Evolutionary conservation across 2,888 invertebrate genomes (phyloP), one percentile per base, ranked within the genome.

Genomic region (Tenthredo scrophulariae): DNA sequence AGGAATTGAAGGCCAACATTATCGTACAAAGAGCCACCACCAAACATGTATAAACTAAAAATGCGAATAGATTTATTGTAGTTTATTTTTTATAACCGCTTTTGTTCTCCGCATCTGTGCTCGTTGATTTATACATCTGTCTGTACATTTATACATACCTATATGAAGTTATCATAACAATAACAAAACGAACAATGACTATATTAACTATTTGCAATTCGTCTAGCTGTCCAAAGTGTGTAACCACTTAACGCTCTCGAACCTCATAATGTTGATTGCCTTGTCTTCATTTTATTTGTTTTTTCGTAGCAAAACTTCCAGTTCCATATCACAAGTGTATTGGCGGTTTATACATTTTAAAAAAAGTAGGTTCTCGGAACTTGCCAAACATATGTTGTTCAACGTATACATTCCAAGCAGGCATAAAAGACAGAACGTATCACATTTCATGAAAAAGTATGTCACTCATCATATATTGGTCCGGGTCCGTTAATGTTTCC

Each of bases 391-490:
- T 54, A n/a, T n/a, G n/a, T 54, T n/a, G n/a, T 54, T 54, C n/a
- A n/a, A 54, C 6, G 54, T 54, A n/a, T 54, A 67, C 67, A 67
- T 67, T 67, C 67, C 67, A 33, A 67, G 33, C 67, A 67, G 33
- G 33, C 33, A 54, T 54, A n/a, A n/a, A 26, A 15, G 67, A 18
- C 18, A 15, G 6, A 33, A 18, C 33, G 26, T 33, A 18, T 33
- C 67, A 18, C 18, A 18, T 33, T 33, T 33, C 67, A 67, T 67
- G 13, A 26, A 13, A 18, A 67, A 9, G 22, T 26, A 22, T 26
- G 26, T 3, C 62, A 13, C 13, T 13, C 26, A 26, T 62, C 33
- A 29, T 67, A 26, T 4, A 67, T 67, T 29, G 26, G 15, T 65
- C 29, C 29, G 6, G n/a, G 65, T 29, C 33, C 15, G 29, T 33